Evolutionary conservation across 2,797 vertebrate species (phyloP).

Genomic region (Microcaecilia unicolor): DNA sequence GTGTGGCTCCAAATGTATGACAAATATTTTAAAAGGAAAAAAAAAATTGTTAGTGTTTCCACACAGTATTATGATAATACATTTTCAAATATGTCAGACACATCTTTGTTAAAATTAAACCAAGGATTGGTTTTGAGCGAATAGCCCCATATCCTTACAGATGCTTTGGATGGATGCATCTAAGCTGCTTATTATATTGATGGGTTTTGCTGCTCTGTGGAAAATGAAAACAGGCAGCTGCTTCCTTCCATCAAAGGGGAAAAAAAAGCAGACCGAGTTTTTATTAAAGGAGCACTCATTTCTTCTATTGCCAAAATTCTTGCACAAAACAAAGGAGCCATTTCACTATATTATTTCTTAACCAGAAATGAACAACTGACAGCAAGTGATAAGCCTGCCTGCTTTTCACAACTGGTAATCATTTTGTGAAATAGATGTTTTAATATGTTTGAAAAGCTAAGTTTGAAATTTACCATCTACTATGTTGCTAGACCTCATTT

Average conservation of each 20-base stretch:
- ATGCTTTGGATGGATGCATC: constrained; percentile 75
- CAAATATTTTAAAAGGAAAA: constrained; percentile 57
- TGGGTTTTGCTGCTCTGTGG: constrained; percentile 84
- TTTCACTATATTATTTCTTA: constrained; percentile 80
- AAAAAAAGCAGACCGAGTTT: constrained; percentile 87
- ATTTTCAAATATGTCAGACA: constrained; percentile 71
- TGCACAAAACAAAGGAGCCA: constrained; percentile 80
- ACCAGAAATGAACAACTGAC: constrained; percentile 97
- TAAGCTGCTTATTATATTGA: constrained; percentile 99
- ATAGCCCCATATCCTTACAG: constrained; percentile 77
- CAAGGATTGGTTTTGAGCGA: constrained; percentile 90
- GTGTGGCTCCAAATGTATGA: constrained; percentile 44
- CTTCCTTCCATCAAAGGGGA: constrained; percentile 87
- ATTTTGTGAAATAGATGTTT: constrained; percentile 87
- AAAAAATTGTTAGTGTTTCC: constrained; percentile 54
- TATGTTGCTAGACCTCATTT: constrained; percentile 70
- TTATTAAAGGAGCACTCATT: constrained; percentile 97
- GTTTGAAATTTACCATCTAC: constrained; percentile 75
- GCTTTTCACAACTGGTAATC: constrained; percentile 96
- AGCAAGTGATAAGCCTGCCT: constrained; percentile 97
- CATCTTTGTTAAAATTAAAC: constrained; percentile 79
- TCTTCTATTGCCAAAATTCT: constrained; percentile 95
- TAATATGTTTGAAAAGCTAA: constrained; percentile 74
- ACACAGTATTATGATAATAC: constrained; percentile 59
- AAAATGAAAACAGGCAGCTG: constrained; percentile 76